Conservation (phyloP, 2,888 invertebrate species). For the Drosophila incognita region DNA sequence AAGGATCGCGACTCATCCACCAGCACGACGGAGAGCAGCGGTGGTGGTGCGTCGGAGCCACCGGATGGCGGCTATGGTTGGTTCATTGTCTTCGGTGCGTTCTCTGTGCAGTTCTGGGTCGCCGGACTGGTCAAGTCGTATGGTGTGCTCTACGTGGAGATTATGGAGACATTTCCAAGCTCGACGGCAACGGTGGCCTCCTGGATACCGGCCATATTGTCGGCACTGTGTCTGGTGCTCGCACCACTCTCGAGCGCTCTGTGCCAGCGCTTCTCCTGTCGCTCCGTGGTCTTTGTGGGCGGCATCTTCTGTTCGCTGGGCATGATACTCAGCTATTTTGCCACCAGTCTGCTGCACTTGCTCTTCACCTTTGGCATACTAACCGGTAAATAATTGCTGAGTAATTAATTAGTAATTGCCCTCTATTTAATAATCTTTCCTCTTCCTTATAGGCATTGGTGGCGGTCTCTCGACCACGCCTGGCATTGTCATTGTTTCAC, state of each 20-base stretch:
- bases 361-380: constrained; percentile 90
- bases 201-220: constrained; percentile 92
- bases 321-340: constrained; percentile 89
- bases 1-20: constrained; percentile 73
- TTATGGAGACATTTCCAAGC: constrained; percentile 91
- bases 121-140: constrained; percentile 93
- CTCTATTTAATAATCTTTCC: not conserved
- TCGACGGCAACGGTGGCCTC: constrained; percentile 91
- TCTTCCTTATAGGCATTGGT: constrained; percentile 87
- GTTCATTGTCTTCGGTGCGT: constrained; percentile 91
- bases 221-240: constrained; percentile 91
- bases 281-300: constrained; percentile 90
- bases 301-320: constrained; percentile 90
- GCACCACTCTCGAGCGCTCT: constrained; percentile 91
- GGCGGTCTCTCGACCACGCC: constrained; percentile 92
- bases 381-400: constrained; percentile 86
- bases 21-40: constrained; percentile 82
- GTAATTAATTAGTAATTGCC: too few relatives aligned
- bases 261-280: constrained; percentile 89
- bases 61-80: constrained; percentile 92
- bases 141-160: constrained; percentile 92
- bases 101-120: constrained; percentile 93
- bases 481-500: constrained; percentile 92
- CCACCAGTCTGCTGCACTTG: constrained; percentile 89
- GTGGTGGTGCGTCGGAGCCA: constrained; percentile 84